Evolutionary conservation across 2,113 vertebrate genomes (phyloP).

Genomic region (Hemibates koningsi): DNA sequence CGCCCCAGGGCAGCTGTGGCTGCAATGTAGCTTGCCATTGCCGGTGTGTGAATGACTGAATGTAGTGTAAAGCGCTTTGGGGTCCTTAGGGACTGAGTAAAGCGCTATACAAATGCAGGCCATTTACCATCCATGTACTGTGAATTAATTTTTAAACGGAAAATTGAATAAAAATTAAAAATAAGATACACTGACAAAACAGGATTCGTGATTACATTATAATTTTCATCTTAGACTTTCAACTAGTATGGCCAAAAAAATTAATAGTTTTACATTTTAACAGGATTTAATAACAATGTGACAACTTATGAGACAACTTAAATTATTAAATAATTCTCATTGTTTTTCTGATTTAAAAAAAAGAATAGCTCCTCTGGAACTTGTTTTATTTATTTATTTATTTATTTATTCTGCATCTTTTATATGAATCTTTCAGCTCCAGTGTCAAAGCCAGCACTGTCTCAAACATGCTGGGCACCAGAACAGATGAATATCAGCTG

Average conservation of each 20-base stretch:
- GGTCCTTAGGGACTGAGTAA: too few species aligned
- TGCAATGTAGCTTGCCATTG: too few species aligned
- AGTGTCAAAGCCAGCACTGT: slow-evolving; percentile 11
- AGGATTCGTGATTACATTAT: background rate
- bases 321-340: background rate
- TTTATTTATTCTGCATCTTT: background rate
- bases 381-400: background rate
- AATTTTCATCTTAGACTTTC: background rate
- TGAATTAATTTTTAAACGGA: background rate
- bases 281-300: background rate
- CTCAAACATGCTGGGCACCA: slow-evolving; percentile 22
- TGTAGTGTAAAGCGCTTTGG: too few species aligned
- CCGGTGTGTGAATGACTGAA: too few species aligned
- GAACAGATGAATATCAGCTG: slow-evolving; percentile 5
- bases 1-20: too few species aligned
- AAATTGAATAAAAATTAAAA: background rate
- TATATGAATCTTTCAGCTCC: background rate
- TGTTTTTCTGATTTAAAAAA: background rate
- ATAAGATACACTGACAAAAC: background rate
- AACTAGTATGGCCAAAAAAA: background rate
- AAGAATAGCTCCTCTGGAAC: background rate
- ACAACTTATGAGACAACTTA: background rate
- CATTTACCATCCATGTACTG: background rate
- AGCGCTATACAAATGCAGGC: too few species aligned
- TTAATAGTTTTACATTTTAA: background rate